phyloP scores from a whole-genome alignment of 1,140 invertebrate species.

The Liolophura sinensis region DNA sequence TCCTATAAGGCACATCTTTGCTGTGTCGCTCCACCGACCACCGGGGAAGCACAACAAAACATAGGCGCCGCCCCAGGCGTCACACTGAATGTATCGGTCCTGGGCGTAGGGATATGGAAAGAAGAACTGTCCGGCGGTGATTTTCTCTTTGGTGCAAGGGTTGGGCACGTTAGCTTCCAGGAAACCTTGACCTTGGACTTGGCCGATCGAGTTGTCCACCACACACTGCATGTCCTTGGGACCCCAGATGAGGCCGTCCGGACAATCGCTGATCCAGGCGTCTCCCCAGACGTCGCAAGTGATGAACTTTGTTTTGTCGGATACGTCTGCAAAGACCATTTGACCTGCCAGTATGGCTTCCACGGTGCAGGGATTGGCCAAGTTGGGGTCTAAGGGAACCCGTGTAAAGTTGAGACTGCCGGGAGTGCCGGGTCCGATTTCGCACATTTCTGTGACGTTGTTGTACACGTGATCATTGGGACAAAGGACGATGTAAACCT shows the following conservation, averaged over 20 bases:
- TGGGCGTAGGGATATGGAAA: slow-evolving; percentile 9
- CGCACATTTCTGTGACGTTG: slow-evolving; percentile 14
- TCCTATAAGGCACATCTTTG: no score
- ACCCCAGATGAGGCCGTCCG: slow-evolving; percentile 13
- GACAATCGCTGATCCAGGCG: slow-evolving; percentile 28
- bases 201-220: slow-evolving; percentile 1
- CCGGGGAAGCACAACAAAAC: neutral
- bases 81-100: slow-evolving; percentile 19
- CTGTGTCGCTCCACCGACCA: no score
- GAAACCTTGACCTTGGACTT: no score
- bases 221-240: slow-evolving; percentile 6
- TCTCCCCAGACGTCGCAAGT: slow-evolving; percentile 20
- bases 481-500: slow-evolving; percentile 31
- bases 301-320: slow-evolving; percentile 15
- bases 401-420: neutral
- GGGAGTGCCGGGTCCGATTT: slow-evolving; percentile 2
- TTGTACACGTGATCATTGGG: slow-evolving; percentile 22
- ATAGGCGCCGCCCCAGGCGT: slow-evolving; percentile 21
- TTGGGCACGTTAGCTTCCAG: slow-evolving; percentile 10
- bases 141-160: slow-evolving; percentile 13
- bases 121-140: slow-evolving; percentile 6
- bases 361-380: slow-evolving; percentile 22
- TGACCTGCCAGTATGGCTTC: slow-evolving; percentile 22
- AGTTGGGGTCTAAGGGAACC: slow-evolving; percentile 2
- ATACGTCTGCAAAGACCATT: slow-evolving; percentile 6